A percentile compares a stretch with the other conserved stretches of the same genome.
These are phyloP conservation scores for Girardinichthys multiradiatus DNA, from an alignment of 2,113 vertebrate genomes.

Conservation along the genomic window DNA sequence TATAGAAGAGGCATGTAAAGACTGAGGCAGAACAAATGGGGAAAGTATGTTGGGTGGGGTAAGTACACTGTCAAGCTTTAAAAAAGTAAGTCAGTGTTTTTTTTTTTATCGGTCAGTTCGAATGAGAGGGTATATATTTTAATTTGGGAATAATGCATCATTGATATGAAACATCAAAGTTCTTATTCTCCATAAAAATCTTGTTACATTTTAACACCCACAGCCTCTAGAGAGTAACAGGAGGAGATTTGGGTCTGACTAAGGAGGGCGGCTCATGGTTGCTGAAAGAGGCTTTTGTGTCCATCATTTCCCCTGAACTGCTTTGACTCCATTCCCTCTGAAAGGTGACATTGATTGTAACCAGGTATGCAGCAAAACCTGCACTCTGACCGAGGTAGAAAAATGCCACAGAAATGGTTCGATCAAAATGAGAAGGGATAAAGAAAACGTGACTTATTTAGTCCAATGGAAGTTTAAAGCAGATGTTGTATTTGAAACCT, in stretches of 20 bases:
- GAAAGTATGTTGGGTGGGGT: neutral
- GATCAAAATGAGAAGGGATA: slow-evolving; percentile 38
- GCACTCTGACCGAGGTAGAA: slow-evolving; percentile 52
- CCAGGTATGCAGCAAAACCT: slow-evolving; percentile 57
- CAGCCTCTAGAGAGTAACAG: slow-evolving; percentile 20
- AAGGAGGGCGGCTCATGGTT: slow-evolving; percentile 36
- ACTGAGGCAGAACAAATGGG: slow-evolving; percentile 26
- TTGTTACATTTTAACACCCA: slow-evolving; percentile 33
- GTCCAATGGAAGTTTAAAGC: neutral
- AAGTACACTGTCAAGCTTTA: neutral
- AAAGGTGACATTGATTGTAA: slow-evolving; percentile 80
- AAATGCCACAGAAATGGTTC: slow-evolving; percentile 51
- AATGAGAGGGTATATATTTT: neutral
- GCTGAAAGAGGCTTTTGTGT: slow-evolving; percentile 80
- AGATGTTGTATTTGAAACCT: slow-evolving; percentile 11
- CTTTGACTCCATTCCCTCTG: slow-evolving; percentile 52
- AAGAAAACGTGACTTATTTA: slow-evolving; percentile 20
- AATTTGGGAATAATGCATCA: neutral
- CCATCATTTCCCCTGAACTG: slow-evolving; percentile 43
- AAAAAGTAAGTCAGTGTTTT: neutral
- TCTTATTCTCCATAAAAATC: slow-evolving; percentile 34
- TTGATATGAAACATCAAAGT: neutral
- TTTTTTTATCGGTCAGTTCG: neutral
- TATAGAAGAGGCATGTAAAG: slow-evolving; percentile 23
- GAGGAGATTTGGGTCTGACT: slow-evolving; percentile 67